Conservation (phyloP, 23 tunicate species). For the Clavelina lepadiformis region DNA sequence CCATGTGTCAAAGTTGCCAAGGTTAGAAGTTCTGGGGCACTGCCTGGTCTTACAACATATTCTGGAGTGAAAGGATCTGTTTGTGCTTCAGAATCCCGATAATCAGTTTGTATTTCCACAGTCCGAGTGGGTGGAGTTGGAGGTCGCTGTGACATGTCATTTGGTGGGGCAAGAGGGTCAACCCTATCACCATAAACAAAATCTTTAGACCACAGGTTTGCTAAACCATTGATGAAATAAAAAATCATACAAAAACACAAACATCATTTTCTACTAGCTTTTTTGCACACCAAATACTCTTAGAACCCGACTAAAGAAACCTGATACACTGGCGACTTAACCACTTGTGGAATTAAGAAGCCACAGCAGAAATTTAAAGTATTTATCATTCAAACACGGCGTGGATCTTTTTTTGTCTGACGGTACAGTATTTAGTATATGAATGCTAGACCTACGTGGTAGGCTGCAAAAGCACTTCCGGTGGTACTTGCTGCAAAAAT, state of each 20-base stretch:
- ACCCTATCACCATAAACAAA: constrained; percentile 42
- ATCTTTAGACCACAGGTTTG: not conserved
- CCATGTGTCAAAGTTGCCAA: constrained; percentile 86
- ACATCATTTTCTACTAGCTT: not conserved
- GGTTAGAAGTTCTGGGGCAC: constrained; percentile 94
- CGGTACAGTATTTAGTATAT: too few relatives aligned
- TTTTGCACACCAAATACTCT: not conserved
- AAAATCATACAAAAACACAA: not conserved
- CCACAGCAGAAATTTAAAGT: too few relatives aligned
- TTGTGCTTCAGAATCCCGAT: constrained; percentile 96
- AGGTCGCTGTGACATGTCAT: constrained; percentile 42
- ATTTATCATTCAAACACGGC: too few relatives aligned
- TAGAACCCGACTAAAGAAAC: not conserved
- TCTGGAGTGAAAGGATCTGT: constrained; percentile 98
- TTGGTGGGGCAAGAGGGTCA: constrained; percentile 92
- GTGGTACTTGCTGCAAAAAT: constrained; percentile 96
- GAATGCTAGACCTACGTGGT: constrained; percentile 63
- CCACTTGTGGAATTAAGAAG: too few relatives aligned
- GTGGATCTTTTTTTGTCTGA: too few relatives aligned
- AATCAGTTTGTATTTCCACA: constrained; percentile 88
- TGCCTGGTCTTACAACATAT: constrained; percentile 93
- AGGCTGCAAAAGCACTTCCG: constrained; percentile 93
- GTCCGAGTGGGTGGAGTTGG: constrained; percentile 62
- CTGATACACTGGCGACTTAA: too few relatives aligned
- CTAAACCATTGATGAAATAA: not conserved